Evolutionary conservation across 2,797 vertebrate genomes (phyloP).

Genomic region (Chaenodraco wilsoni): DNA sequence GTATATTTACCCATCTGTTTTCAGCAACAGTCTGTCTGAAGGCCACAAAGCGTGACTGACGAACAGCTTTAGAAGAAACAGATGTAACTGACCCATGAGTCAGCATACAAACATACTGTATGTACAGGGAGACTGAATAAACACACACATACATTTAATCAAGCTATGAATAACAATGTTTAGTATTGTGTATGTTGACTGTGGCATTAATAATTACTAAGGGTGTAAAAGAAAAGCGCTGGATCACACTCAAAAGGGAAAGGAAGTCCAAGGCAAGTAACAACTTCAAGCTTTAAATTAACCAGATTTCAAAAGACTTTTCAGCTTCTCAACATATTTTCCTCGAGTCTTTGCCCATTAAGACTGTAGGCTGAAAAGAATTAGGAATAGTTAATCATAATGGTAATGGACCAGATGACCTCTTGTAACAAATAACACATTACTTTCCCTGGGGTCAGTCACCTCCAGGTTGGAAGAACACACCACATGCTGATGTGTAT

Average conservation of each 20-base stretch:
- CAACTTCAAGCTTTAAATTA: neutral
- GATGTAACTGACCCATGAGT: slow-evolving; percentile 23
- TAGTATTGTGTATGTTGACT: slow-evolving; percentile 17
- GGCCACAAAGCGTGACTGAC: slow-evolving; percentile 1
- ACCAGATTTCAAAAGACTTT: neutral
- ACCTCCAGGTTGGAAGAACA: slow-evolving; percentile 54
- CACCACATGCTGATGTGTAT: slow-evolving; percentile 33
- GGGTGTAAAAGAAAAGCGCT: neutral
- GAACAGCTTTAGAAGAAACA: slow-evolving; percentile 34
- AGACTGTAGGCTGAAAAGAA: neutral
- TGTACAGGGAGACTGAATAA: slow-evolving; percentile 22
- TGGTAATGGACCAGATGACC: slow-evolving; percentile 21
- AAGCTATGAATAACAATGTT: slow-evolving; percentile 23
- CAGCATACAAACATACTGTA: slow-evolving; percentile 25
- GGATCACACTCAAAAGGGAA: neutral
- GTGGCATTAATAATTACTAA: slow-evolving; percentile 19
- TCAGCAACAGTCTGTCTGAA: slow-evolving; percentile 22
- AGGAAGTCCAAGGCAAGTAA: neutral
- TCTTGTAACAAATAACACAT: slow-evolving; percentile 1
- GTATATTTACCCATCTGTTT: slow-evolving; percentile 32
- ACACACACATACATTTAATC: slow-evolving; percentile 27
- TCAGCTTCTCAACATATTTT: neutral
- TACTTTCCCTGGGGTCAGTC: slow-evolving; percentile 44
- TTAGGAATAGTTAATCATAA: neutral
- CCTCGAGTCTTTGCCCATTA: neutral